A percentile compares a stretch with the other conserved stretches of the same genome.
Evolutionary conservation across 2,888 invertebrate genomes (phyloP).

Genomic region (Fissipunctia ypsillon): DNA sequence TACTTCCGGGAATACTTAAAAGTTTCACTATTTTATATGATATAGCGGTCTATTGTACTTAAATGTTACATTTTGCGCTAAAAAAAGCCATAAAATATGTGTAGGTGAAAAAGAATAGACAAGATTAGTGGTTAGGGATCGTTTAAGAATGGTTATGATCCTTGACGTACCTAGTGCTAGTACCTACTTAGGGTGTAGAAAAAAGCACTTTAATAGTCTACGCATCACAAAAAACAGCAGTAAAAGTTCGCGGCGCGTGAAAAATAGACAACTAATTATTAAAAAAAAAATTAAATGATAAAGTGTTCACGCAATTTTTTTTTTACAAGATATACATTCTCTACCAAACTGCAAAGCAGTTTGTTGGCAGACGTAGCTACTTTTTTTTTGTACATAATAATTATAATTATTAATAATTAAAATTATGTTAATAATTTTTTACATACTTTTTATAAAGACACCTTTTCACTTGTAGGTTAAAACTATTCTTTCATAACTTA

Average conservation of each 20-base stretch:
- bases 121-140: slow-evolving; percentile 14
- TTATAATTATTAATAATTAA: no score
- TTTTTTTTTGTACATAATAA: no score
- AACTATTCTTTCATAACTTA: no score
- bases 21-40: slow-evolving; percentile 30
- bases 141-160: slow-evolving; percentile 34
- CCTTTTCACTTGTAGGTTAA: no score
- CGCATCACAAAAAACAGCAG: not conserved
- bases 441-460: no score
- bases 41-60: slow-evolving; percentile 8
- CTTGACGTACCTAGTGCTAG: slow-evolving; percentile 18
- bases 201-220: slow-evolving; percentile 18
- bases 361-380: no score
- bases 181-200: slow-evolving; percentile 7
- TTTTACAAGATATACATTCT: no score
- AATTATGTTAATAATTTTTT: no score
- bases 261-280: no score
- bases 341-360: no score
- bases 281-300: no score
- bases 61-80: slow-evolving; percentile 22
- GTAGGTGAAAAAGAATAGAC: not conserved
- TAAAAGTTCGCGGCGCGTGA: slow-evolving; percentile 4
- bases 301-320: no score
- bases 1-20: slow-evolving; percentile 28
- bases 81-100: not conserved